Percentiles rank a stretch among this genome's conserved stretches.
Evolutionary conservation across 2,797 vertebrate species (phyloP).

Genomic region (Perodicticus potto): DNA sequence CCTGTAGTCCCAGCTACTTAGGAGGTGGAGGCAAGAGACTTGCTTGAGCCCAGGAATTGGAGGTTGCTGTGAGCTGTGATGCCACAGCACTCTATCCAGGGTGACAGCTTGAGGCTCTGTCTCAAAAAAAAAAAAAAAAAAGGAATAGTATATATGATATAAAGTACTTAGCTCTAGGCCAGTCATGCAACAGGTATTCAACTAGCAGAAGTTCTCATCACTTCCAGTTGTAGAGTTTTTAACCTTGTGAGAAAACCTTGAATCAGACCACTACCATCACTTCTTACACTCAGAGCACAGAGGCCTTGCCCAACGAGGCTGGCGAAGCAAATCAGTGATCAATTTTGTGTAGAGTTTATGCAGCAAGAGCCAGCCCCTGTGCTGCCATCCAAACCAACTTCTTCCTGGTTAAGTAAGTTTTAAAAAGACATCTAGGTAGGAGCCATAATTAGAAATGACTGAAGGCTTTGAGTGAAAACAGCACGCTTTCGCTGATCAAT

Average conservation of each 20-base stretch:
- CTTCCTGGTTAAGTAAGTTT: background rate
- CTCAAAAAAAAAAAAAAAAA: no score
- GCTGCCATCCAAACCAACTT: background rate
- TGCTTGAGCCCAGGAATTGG: no score
- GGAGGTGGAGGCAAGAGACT: no score
- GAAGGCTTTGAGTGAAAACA: background rate
- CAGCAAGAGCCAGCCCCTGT: rapidly evolving
- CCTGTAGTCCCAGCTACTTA: no score
- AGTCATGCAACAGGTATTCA: background rate
- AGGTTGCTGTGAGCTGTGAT: no score
- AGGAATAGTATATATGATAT: background rate
- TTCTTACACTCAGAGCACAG: background rate
- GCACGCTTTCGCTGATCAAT: background rate
- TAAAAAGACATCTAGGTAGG: background rate
- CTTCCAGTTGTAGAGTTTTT: background rate
- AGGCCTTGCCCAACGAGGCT: background rate
- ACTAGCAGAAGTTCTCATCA: background rate
- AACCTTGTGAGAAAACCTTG: background rate
- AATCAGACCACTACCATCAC: background rate
- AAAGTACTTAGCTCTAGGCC: background rate
- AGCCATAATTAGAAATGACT: background rate
- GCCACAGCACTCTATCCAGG: no score
- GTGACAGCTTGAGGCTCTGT: no score
- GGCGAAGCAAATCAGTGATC: background rate
- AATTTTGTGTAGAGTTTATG: background rate